Percentiles rank a stretch among this genome's conserved stretches.
Evolutionary conservation across 2,797 vertebrate genomes (phyloP).

Genomic region (Oceanodroma leucorhoa): DNA sequence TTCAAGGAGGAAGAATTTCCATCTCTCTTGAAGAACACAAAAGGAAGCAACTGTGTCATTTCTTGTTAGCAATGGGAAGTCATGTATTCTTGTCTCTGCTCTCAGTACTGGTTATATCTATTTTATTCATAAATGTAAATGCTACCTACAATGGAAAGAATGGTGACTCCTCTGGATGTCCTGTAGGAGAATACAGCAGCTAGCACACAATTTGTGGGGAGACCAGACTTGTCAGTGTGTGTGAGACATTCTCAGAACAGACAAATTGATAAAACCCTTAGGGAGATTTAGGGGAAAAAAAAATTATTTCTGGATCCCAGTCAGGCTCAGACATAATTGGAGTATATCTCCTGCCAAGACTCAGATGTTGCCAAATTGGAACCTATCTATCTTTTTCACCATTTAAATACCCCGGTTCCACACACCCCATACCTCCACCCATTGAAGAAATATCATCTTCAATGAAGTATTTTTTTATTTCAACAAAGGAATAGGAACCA

Average conservation of each 20-base stretch:
- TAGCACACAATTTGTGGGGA: not conserved
- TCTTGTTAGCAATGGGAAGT: not conserved
- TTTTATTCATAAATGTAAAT: not conserved
- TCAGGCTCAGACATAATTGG: not conserved
- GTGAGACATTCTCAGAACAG: not conserved
- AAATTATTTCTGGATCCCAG: not conserved
- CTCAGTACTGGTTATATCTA: not conserved
- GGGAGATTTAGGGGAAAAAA: not conserved
- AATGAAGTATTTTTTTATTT: not conserved
- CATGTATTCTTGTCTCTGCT: not conserved
- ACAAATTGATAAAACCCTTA: not conserved
- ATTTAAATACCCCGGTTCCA: not conserved
- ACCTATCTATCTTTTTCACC: not conserved
- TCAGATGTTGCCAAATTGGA: not conserved
- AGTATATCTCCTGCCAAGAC: not conserved
- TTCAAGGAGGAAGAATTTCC: not conserved
- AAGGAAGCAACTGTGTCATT: not conserved
- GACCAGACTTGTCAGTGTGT: not conserved
- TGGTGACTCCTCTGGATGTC: not conserved
- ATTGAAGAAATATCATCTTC: not conserved
- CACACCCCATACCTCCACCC: not conserved
- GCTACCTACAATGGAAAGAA: not conserved
- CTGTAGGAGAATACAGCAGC: not conserved
- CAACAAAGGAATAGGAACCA: not conserved
- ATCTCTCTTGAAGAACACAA: not conserved